These are phyloP conservation scores for Drosophila jambulina DNA, from an alignment of 1,140 invertebrate genomes.

Conservation along the genomic window DNA sequence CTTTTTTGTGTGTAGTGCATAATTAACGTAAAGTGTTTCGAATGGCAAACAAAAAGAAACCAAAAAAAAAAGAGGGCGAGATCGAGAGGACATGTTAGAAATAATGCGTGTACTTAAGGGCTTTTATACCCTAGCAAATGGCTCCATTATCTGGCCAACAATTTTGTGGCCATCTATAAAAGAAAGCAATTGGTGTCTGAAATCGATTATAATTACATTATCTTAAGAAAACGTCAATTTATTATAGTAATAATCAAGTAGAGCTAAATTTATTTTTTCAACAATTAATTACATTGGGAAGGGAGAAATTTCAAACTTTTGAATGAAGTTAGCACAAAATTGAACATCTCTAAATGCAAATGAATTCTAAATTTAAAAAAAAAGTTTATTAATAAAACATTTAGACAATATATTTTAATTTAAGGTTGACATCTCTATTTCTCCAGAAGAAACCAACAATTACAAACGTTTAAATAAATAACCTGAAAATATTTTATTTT, in stretches of 20 bases:
- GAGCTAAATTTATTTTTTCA: neutral
- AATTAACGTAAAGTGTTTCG: constrained; percentile 52
- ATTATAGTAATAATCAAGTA: neutral
- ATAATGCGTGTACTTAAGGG: constrained; percentile 63
- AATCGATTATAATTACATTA: constrained; percentile 5
- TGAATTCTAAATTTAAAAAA: too few species aligned
- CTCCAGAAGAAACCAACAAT: too few species aligned
- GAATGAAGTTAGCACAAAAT: too few species aligned
- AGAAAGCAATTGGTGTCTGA: constrained; percentile 1
- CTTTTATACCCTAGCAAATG: constrained; percentile 41
- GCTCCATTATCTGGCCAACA: constrained; percentile 27
- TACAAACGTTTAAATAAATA: too few species aligned
- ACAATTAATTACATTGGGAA: neutral
- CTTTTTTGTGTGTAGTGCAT: constrained; percentile 40
- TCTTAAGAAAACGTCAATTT: neutral
- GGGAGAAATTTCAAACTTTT: too few species aligned
- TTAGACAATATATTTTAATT: too few species aligned
- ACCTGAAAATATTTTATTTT: neutral
- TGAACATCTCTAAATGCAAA: too few species aligned
- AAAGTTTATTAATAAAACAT: too few species aligned
- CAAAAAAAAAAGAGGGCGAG: neutral
- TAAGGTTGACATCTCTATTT: too few species aligned
- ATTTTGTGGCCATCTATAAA: constrained; percentile 12
- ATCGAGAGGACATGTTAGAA: constrained; percentile 46
- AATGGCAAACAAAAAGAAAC: constrained; percentile 19